Conservation (phyloP, 1,140 invertebrate genomes). For the Trachymyrmex cornetzi region DNA sequence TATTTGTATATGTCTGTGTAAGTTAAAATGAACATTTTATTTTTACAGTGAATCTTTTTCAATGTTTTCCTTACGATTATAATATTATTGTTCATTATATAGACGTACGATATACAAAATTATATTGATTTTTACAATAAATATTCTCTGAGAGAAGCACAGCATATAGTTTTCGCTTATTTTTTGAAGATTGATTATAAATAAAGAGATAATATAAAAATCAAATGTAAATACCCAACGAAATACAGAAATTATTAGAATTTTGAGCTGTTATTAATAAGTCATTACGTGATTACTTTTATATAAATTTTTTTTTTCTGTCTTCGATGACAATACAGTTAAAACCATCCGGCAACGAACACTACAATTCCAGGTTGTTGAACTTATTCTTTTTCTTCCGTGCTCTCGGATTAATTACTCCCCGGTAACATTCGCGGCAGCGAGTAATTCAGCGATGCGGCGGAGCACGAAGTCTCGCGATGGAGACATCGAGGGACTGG, state of each 20-base stretch:
- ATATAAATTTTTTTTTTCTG: background rate
- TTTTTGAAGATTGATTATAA: background rate
- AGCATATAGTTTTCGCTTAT: background rate
- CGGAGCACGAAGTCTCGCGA: constrained; percentile 67
- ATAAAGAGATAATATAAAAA: background rate
- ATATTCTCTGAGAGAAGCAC: background rate
- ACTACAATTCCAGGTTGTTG: constrained; percentile 35
- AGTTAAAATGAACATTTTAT: too few relatives aligned
- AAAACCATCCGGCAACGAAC: background rate
- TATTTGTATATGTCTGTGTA: too few relatives aligned
- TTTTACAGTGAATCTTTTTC: too few relatives aligned
- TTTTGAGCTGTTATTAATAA: background rate
- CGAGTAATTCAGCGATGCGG: constrained; percentile 57
- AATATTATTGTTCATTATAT: background rate
- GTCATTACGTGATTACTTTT: background rate
- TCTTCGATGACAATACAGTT: background rate
- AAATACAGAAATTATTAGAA: background rate
- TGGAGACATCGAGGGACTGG: constrained; percentile 74
- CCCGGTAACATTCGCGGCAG: constrained; percentile 53
- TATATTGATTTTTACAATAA: background rate
- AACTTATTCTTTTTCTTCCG: constrained; percentile 48
- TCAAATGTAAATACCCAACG: background rate
- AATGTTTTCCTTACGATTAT: background rate
- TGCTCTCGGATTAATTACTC: constrained; percentile 60
- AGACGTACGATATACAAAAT: background rate